A percentile compares a stretch with the other conserved stretches of the same genome.
Evolutionary conservation across 2,888 invertebrate species (phyloP).

Genomic region (Caenorhabditis sp.): DNA sequence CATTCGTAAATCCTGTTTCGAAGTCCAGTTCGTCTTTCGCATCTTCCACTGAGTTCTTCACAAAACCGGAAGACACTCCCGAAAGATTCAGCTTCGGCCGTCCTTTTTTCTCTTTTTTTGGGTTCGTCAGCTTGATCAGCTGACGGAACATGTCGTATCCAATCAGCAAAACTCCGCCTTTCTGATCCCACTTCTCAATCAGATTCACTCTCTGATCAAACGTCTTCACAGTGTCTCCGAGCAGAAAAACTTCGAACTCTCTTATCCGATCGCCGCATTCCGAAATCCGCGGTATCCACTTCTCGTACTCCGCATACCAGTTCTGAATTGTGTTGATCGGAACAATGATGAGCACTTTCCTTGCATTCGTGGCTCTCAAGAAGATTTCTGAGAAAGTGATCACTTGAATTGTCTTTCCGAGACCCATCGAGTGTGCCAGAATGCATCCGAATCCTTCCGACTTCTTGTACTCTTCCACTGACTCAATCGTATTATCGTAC

Average conservation of each 20-base stretch:
- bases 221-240: conserved; percentile 95
- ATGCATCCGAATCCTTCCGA: conserved; percentile 96
- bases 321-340: conserved; percentile 98
- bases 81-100: conserved; percentile 56
- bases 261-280: conserved; percentile 80
- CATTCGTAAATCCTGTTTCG: conserved; percentile 56
- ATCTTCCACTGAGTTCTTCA: not conserved
- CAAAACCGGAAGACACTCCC: conserved; percentile 21
- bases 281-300: conserved; percentile 88
- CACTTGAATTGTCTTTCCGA: conserved; percentile 95
- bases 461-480: conserved; percentile 88
- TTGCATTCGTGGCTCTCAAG: conserved; percentile 89
- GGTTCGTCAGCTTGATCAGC: conserved; percentile 82
- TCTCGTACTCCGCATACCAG: conserved; percentile 94
- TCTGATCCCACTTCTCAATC: conserved; percentile 87
- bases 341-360: conserved; percentile 94
- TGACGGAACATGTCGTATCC: conserved; percentile 97
- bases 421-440: conserved; percentile 94
- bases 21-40: conserved; percentile 33
- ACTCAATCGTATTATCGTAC: conserved; percentile 95
- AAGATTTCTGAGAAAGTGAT: conserved; percentile 97
- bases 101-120: conserved; percentile 57
- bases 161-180: conserved; percentile 93
- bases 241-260: conserved; percentile 89
- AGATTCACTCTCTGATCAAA: conserved; percentile 88